Percentiles rank a stretch among this genome's conserved stretches.
Evolutionary conservation across 2,113 vertebrate genomes (phyloP).

Genomic region (Sminthopsis crassicaudata): DNA sequence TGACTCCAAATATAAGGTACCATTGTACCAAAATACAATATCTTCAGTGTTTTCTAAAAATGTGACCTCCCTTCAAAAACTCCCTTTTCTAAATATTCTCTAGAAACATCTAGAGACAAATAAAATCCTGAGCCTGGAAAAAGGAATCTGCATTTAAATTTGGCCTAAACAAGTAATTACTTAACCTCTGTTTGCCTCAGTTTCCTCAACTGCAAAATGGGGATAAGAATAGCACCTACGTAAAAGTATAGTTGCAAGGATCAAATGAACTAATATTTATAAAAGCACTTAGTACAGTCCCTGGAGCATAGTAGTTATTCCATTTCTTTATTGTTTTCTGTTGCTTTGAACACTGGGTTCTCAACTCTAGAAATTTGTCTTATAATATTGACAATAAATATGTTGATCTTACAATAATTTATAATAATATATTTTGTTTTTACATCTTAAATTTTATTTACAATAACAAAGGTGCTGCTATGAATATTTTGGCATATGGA

Average conservation of each 20-base stretch:
- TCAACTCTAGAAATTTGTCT: neutral
- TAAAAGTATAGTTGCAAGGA: slow-evolving; percentile 4
- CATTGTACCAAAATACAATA: neutral
- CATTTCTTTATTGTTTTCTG: neutral
- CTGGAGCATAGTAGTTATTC: neutral
- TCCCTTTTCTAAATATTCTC: neutral
- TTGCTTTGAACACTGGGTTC: neutral
- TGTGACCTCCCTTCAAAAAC: neutral
- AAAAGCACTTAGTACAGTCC: neutral
- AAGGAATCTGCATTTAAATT: neutral
- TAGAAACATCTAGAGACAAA: neutral
- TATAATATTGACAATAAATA: neutral
- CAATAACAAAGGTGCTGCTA: neutral
- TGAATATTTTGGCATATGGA: neutral
- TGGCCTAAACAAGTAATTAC: neutral
- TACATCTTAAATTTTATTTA: neutral
- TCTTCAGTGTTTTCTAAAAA: neutral
- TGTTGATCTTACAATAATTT: neutral
- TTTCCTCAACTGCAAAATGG: neutral
- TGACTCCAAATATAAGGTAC: neutral
- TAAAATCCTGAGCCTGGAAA: neutral
- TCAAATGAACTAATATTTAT: neutral
- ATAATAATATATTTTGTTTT: neutral
- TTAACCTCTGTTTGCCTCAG: neutral
- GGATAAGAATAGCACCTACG: neutral